Conservation (phyloP, 53 echinoderm and acorn worm genomes). For the Holothuria leucospilota region DNA sequence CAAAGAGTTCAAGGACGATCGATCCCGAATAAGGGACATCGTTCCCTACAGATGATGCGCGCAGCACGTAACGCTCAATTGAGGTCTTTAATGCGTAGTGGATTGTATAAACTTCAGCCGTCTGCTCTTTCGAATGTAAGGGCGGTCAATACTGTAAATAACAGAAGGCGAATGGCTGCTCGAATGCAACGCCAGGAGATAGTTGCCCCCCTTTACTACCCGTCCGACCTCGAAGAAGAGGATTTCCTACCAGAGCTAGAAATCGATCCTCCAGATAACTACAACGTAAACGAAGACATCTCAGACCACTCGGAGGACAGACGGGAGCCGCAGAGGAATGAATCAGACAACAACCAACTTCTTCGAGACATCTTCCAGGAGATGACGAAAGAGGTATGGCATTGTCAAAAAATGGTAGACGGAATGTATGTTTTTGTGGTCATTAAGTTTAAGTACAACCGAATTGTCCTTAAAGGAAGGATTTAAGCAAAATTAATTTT, state of each 20-base stretch:
- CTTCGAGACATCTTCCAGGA: slow-evolving; percentile 17
- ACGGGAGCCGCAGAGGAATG: background rate
- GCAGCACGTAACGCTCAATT: background rate
- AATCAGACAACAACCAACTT: background rate
- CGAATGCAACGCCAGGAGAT: slow-evolving; percentile 18
- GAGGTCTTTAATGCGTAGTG: slow-evolving; percentile 1
- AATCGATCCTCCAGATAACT: slow-evolving; percentile 66
- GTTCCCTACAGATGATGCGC: slow-evolving; percentile 27
- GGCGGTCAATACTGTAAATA: background rate
- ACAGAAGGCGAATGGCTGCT: slow-evolving; percentile 18
- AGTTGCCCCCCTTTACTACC: slow-evolving; percentile 9
- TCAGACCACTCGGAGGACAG: slow-evolving; percentile 42
- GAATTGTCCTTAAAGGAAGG: too few relatives aligned
- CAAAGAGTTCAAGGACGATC: background rate
- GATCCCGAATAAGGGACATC: background rate
- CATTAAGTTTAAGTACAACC: too few relatives aligned
- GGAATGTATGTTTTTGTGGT: too few relatives aligned
- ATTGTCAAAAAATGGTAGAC: too few relatives aligned
- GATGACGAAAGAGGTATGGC: slow-evolving; percentile 37
- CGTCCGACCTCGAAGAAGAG: slow-evolving; percentile 45
- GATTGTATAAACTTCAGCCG: slow-evolving; percentile 24
- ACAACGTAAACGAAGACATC: slow-evolving; percentile 39
- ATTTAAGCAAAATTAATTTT: too few relatives aligned
- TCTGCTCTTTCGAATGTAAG: background rate
- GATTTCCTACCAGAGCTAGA: slow-evolving; percentile 58